Evolutionary conservation across 2,797 vertebrate genomes (phyloP).

Genomic region (Peromyscus melanophrys): DNA sequence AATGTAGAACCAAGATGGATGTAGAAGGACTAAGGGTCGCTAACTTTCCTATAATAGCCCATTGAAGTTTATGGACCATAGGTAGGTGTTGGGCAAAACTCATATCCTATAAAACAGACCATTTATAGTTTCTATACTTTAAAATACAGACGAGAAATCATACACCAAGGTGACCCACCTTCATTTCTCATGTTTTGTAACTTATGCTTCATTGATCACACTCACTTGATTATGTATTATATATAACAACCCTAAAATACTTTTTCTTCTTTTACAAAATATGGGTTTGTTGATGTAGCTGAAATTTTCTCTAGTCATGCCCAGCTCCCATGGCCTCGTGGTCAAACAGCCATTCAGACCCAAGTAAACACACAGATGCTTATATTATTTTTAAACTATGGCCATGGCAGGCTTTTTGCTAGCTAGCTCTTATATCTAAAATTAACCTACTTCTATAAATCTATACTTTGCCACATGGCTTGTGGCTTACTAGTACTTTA

Average conservation of each 20-base stretch:
- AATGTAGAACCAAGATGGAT: background rate
- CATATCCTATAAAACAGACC: background rate
- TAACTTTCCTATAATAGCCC: background rate
- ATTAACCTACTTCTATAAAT: too few species aligned
- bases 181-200: background rate
- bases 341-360: too few species aligned
- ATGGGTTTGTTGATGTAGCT: background rate
- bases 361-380: too few species aligned
- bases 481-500: too few species aligned
- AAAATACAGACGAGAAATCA: background rate
- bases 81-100: background rate
- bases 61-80: background rate
- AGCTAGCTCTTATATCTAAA: too few species aligned
- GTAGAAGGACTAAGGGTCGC: background rate
- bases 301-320: too few species aligned
- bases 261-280: background rate
- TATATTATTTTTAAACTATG: too few species aligned
- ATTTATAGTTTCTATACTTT: background rate
- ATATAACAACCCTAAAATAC: constrained; percentile 38
- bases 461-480: too few species aligned
- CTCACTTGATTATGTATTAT: constrained; percentile 34
- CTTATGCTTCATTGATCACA: constrained; percentile 24
- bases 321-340: too few species aligned
- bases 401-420: too few species aligned
- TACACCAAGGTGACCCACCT: background rate